Evolutionary conservation across 2,797 vertebrate genomes (phyloP).

Genomic region (Botia almorhae): DNA sequence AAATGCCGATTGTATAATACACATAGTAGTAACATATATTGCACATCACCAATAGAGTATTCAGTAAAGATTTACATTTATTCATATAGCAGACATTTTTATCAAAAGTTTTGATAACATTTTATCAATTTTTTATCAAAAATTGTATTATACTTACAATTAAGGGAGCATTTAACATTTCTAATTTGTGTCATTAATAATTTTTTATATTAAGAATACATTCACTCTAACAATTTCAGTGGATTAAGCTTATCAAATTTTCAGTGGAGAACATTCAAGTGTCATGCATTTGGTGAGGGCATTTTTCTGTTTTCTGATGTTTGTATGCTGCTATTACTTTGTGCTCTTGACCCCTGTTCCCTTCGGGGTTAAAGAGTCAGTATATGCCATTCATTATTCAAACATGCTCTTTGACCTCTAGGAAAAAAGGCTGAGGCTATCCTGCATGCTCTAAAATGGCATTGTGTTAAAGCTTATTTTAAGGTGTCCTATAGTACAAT

Average conservation of each 20-base stretch:
- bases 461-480: no score
- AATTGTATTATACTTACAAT: no score
- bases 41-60: background rate
- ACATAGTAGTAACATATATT: background rate
- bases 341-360: constrained; percentile 71
- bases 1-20: no score
- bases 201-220: no score
- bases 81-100: no score
- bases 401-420: constrained; percentile 83
- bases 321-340: background rate
- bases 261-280: constrained; percentile 1
- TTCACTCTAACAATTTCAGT: background rate
- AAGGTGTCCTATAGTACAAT: no score
- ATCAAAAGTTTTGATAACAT: no score
- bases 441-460: constrained; percentile 60
- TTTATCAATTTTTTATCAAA: no score
- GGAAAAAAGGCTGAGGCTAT: constrained; percentile 68
- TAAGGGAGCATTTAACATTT: no score
- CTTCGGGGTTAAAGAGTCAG: constrained; percentile 78
- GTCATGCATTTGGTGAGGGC: background rate
- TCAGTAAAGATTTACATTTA: no score
- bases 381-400: constrained; percentile 87
- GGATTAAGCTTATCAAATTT: background rate
- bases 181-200: no score
- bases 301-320: constrained; percentile 1